Conservation (phyloP, 1,140 invertebrate species). For the Drosophila gunungcola region DNA sequence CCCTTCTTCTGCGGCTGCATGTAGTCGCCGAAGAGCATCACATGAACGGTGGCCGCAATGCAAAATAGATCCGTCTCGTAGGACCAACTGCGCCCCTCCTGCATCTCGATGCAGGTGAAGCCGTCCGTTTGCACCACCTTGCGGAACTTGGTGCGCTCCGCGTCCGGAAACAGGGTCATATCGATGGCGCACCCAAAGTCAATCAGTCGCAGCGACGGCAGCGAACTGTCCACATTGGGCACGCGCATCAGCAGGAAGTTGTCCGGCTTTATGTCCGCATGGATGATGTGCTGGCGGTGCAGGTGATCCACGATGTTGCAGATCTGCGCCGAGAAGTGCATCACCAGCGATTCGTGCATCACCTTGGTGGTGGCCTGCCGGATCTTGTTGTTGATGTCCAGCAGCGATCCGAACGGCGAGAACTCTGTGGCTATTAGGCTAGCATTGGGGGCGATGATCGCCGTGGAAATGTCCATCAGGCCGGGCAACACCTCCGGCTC, state of each 20-base stretch:
- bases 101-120: conserved; percentile 95
- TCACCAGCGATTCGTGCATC: conserved; percentile 90
- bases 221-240: conserved; percentile 64
- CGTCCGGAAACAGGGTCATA: conserved; percentile 93
- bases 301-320: conserved; percentile 94
- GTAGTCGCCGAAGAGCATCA: conserved; percentile 94
- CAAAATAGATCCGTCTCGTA: conserved; percentile 97
- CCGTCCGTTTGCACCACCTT: conserved; percentile 88
- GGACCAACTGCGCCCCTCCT: conserved; percentile 94
- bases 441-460: conserved; percentile 90
- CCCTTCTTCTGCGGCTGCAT: conserved; percentile 88
- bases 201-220: conserved; percentile 91
- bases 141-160: conserved; percentile 91
- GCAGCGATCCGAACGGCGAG: conserved; percentile 91
- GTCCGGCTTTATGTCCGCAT: conserved; percentile 98
- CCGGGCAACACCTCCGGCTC: conserved; percentile 85
- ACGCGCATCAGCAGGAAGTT: conserved; percentile 94
- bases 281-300: conserved; percentile 96
- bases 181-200: conserved; percentile 96
- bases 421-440: conserved; percentile 93
- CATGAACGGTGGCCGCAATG: conserved; percentile 94
- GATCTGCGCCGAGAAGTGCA: conserved; percentile 95
- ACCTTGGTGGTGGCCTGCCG: conserved; percentile 89
- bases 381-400: conserved; percentile 91
- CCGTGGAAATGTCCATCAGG: conserved; percentile 89